A percentile compares a stretch with the other conserved stretches of the same genome.
Conservation (phyloP, 2,797 vertebrate species). For the Apogon hyalosoma region DNA sequence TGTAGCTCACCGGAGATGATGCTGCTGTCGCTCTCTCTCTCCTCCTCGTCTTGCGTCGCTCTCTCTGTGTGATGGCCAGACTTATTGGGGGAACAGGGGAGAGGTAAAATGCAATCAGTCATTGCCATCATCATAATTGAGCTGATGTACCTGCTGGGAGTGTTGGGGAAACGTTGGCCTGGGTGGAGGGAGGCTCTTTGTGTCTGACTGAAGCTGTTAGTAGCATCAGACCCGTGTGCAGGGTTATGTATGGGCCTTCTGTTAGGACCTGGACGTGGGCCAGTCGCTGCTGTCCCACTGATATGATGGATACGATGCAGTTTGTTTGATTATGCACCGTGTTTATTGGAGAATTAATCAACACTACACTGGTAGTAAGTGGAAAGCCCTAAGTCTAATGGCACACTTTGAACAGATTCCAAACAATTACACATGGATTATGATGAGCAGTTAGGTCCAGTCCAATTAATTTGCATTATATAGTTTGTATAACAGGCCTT, state of each 20-base stretch:
- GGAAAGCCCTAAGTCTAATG: slow-evolving; percentile 39
- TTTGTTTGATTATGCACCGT: slow-evolving; percentile 54
- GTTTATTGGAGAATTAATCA: slow-evolving; percentile 51
- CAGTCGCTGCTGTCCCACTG: slow-evolving; percentile 43
- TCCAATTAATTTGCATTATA: slow-evolving; percentile 21
- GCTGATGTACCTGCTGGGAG: slow-evolving; percentile 79
- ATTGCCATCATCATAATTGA: slow-evolving; percentile 82
- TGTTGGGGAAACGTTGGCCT: slow-evolving; percentile 70
- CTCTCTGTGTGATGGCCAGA: slow-evolving; percentile 72
- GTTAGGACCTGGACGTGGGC: slow-evolving; percentile 48
- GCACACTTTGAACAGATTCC: slow-evolving; percentile 45
- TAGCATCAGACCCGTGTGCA: slow-evolving; percentile 44
- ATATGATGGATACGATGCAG: slow-evolving; percentile 48
- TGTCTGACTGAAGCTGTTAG: slow-evolving; percentile 70
- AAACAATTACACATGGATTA: slow-evolving; percentile 45
- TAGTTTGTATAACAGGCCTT: background rate
- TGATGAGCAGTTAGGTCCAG: slow-evolving; percentile 26
- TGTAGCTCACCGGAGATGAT: slow-evolving; percentile 73
- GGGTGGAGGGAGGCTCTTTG: slow-evolving; percentile 59
- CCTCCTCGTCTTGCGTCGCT: slow-evolving; percentile 21
- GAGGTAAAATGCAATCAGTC: slow-evolving; percentile 82
- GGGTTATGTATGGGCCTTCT: slow-evolving; percentile 53
- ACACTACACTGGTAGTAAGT: slow-evolving; percentile 27
- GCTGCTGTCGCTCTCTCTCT: slow-evolving; percentile 36
- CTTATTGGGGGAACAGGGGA: slow-evolving; percentile 73